These are phyloP conservation scores for Melipona beecheii DNA, from an alignment of 2,888 invertebrate species.

Conservation along the genomic window DNA sequence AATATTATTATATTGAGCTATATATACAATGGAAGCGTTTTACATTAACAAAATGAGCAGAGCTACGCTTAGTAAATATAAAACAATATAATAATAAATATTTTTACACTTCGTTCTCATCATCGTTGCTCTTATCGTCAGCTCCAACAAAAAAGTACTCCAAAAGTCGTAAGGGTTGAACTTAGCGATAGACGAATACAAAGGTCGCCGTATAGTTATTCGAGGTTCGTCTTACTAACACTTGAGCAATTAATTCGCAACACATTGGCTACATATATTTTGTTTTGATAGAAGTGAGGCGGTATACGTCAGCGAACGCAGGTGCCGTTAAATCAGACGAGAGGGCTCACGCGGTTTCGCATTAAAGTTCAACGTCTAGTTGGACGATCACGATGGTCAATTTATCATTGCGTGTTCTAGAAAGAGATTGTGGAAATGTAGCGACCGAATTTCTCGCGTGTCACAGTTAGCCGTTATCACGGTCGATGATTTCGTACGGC, in stretches of 20 bases:
- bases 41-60: no score
- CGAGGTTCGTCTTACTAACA: slow-evolving; percentile 52
- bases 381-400: background rate
- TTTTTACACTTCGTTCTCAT: no score
- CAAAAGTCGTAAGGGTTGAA: background rate
- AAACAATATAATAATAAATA: no score
- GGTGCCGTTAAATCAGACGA: slow-evolving; percentile 27
- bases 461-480: background rate
- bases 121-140: no score
- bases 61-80: no score
- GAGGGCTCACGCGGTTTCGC: slow-evolving; percentile 24
- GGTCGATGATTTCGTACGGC: background rate
- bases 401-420: background rate
- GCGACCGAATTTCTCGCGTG: slow-evolving; percentile 24
- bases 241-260: slow-evolving; percentile 35
- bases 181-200: slow-evolving; percentile 46
- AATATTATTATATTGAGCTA: no score
- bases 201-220: slow-evolving; percentile 13
- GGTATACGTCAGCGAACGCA: slow-evolving; percentile 32
- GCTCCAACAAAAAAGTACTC: no score
- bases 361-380: slow-evolving; percentile 10
- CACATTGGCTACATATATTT: slow-evolving; percentile 33
- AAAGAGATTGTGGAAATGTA: background rate
- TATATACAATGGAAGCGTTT: no score
- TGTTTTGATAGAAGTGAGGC: slow-evolving; percentile 26